Percentiles rank a stretch among this genome's conserved stretches.
Evolutionary conservation across 2,113 vertebrate genomes (phyloP).

Genomic region (Antigone vipio): DNA sequence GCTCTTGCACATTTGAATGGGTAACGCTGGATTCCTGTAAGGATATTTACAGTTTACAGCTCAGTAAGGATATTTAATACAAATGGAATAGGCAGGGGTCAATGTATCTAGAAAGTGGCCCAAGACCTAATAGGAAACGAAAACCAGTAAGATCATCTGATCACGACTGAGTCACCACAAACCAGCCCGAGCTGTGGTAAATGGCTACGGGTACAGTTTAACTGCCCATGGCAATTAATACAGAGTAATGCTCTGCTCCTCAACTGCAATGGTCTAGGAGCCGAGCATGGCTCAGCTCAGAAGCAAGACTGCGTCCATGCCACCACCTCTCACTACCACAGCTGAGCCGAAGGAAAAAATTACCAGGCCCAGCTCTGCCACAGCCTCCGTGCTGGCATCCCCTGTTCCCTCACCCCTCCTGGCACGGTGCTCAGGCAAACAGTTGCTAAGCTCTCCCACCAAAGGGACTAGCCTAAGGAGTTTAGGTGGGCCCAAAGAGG

Average conservation of each 20-base stretch:
- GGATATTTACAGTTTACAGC: background rate
- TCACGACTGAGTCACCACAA: accelerated
- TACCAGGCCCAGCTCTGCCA: background rate
- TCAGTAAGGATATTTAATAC: background rate
- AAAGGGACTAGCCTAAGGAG: background rate
- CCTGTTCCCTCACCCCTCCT: background rate
- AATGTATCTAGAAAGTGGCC: background rate
- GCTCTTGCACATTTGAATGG: background rate
- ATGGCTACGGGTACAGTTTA: background rate
- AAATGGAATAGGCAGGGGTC: background rate
- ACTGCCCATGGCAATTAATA: background rate
- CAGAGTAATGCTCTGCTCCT: background rate
- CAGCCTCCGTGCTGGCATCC: background rate
- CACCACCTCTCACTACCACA: background rate
- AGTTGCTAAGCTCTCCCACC: background rate
- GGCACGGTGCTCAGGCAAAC: background rate
- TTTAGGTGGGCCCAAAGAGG: background rate
- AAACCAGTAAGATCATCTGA: background rate
- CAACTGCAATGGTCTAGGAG: background rate
- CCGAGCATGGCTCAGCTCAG: background rate
- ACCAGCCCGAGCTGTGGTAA: background rate
- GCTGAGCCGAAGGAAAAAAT: background rate
- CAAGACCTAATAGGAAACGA: background rate
- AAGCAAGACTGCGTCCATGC: background rate
- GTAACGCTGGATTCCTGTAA: background rate